Evolutionary conservation across 2,113 vertebrate genomes (phyloP).

Genomic region (Glareola pratincola): DNA sequence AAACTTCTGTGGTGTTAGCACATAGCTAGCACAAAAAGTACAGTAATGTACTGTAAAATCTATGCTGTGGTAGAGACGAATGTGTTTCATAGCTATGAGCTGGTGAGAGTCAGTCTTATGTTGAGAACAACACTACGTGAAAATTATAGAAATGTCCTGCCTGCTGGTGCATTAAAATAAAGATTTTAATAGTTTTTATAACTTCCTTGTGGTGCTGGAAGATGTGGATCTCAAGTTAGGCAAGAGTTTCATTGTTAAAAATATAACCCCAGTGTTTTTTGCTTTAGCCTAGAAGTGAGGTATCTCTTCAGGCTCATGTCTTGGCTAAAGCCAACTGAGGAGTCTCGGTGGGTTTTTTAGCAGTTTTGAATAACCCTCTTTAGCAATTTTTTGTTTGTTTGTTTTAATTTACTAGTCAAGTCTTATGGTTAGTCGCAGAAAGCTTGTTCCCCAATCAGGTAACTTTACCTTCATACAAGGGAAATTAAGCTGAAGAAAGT

Average conservation of each 20-base stretch:
- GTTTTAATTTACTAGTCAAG: background rate
- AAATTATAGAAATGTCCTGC: background rate
- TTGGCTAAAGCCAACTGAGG: background rate
- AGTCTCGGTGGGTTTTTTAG: background rate
- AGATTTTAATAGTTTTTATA: background rate
- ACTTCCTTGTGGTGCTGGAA: background rate
- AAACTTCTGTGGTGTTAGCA: background rate
- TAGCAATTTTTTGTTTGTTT: background rate
- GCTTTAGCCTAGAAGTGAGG: background rate
- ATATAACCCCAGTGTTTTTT: background rate
- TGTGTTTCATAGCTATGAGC: background rate
- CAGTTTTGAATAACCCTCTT: background rate
- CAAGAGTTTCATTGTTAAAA: background rate
- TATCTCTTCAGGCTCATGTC: background rate
- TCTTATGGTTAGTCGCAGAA: background rate
- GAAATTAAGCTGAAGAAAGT: background rate
- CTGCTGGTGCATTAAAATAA: background rate
- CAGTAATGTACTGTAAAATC: too few species aligned
- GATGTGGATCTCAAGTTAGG: background rate
- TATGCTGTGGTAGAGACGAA: rapidly evolving
- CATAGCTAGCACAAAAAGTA: background rate
- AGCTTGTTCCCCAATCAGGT: background rate
- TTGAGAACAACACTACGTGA: background rate
- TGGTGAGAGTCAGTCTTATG: background rate
- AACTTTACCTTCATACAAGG: background rate